Base-by-base conservation (phyloP, 2,113 vertebrate species). In the Prunella himalayana region DNA sequence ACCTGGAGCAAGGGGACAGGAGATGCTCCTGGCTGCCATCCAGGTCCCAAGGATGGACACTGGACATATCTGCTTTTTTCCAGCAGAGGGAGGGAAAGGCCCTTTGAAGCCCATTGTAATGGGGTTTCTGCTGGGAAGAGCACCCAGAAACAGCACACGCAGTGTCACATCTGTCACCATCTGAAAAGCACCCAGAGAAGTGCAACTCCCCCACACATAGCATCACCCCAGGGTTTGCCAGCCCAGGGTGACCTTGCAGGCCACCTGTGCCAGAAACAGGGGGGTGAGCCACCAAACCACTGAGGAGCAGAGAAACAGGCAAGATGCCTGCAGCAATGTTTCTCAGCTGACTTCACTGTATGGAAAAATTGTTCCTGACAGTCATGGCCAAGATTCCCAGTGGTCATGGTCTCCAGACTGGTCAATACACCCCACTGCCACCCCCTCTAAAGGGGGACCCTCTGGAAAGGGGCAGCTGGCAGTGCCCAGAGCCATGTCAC, bases 41-140 rank as follows among this genome's bases (percentile, higher is more conserved):
- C 57, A 44, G 14, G 56, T 30, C n/a, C 80, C 44, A 3, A 24
- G 41, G 12, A 59, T 24, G 80, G 73, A 68, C 19, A 1, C 8
- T 15, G 30, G 30, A n/a, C 41, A 63, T 22, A 72, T 31, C 88
- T 86, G 72, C 9, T 65, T 83, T 73, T 44, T 82, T 88, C 90
- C 88, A 94, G 82, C 69, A 95, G 88, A 91, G 90, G 88, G 94
- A 96, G 65, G 80, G 65, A 84, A 86, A 90, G 76, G 60, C 61
- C 33, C 1, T 17, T 21, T 71, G 72, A 53, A 77, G 24, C 39
- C 76, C 24, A 15, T 28, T 0, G 0, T 23, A 10, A 4, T 0
- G 0, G 23, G 35, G 16, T 17, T 24, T 9, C 25, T 15, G 47
- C 51, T 44, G 37, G 65, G 60, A 65, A 68, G 71, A 42, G 28